phyloP scores from a whole-genome alignment of 2,797 vertebrate species.

The Phyllotis vaccarum region DNA sequence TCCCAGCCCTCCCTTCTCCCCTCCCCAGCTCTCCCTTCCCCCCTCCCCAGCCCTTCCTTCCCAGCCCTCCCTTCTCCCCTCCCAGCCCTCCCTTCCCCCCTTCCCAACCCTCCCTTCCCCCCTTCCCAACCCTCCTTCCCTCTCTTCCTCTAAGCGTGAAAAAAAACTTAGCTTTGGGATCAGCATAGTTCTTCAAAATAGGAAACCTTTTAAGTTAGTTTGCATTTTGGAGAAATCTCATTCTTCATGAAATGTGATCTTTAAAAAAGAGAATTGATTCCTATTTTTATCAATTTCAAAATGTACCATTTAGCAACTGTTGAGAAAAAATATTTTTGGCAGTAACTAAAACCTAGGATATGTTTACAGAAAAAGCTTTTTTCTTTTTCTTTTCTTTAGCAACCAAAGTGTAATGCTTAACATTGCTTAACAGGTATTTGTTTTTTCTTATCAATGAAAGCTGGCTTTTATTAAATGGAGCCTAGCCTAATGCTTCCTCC shows the following conservation, averaged over 20 bases:
- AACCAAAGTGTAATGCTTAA: background rate
- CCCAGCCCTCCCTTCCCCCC: constrained; percentile 1
- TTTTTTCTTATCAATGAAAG: background rate
- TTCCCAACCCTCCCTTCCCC: constrained; percentile 12
- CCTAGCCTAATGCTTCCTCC: background rate
- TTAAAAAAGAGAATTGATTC: background rate
- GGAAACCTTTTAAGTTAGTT: too few relatives aligned
- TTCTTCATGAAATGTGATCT: too few relatives aligned
- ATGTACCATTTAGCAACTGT: constrained; percentile 16
- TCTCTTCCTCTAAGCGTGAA: background rate
- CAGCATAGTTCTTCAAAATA: constrained; percentile 45
- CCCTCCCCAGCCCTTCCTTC: background rate
- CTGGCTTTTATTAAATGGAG: background rate
- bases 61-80: background rate
- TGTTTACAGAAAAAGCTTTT: background rate
- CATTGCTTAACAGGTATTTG: background rate
- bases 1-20: background rate
- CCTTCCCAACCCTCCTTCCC: background rate
- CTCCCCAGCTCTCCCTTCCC: background rate
- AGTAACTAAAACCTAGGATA: constrained; percentile 17
- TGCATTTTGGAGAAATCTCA: too few relatives aligned
- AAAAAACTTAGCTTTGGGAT: constrained; percentile 55
- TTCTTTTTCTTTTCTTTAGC: too few relatives aligned
- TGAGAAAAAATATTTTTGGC: constrained; percentile 5
- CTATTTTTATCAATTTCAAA: constrained; percentile 62